Evolutionary conservation across 2,888 invertebrate species (phyloP).

Genomic region (Cheilosia impressa): DNA sequence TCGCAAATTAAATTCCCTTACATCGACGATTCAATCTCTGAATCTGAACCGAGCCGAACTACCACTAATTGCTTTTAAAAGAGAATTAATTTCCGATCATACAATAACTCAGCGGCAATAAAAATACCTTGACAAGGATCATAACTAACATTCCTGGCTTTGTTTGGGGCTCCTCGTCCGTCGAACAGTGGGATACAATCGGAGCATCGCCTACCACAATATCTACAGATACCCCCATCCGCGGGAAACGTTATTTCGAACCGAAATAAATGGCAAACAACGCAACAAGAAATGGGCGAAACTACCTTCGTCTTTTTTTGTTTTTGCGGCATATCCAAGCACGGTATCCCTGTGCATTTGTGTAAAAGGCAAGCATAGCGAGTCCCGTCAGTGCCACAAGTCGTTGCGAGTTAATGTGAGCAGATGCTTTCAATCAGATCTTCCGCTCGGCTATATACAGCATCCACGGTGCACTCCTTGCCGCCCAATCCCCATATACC

Average conservation of each 20-base stretch:
- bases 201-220: constrained; percentile 1
- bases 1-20: constrained; percentile 53
- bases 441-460: constrained; percentile 28
- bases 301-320: constrained; percentile 20
- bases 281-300: constrained; percentile 59
- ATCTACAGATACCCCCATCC: not conserved
- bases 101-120: constrained; percentile 65
- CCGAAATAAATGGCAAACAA: constrained; percentile 69
- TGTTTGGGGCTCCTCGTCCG: constrained; percentile 14
- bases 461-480: not conserved
- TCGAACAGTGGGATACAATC: constrained; percentile 53
- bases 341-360: constrained; percentile 4
- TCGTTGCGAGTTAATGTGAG: constrained; percentile 63
- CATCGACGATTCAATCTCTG: constrained; percentile 52
- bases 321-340: not conserved
- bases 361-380: not conserved
- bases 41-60: not conserved
- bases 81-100: constrained; percentile 65
- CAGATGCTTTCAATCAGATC: constrained; percentile 75
- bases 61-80: constrained; percentile 64
- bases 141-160: constrained; percentile 64
- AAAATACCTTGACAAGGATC: constrained; percentile 66
- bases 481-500: not conserved
- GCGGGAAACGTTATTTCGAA: constrained; percentile 60
- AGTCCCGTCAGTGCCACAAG: constrained; percentile 58